Conservation (phyloP, 2,888 invertebrate genomes). For the Ennomos fuscantarius region DNA sequence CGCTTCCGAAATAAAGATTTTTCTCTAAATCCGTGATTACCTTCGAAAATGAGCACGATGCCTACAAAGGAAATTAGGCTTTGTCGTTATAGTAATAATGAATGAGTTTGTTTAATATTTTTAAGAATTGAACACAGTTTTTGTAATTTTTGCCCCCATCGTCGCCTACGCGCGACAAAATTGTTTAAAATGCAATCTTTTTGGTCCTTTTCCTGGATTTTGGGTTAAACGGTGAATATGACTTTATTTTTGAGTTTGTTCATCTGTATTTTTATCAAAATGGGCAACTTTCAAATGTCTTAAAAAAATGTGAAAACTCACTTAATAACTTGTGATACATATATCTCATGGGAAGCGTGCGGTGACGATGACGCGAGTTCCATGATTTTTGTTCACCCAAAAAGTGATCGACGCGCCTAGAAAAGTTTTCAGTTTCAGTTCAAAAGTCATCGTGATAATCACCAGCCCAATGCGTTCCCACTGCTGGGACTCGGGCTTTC, state of each 20-base stretch:
- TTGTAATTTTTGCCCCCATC: slow-evolving; percentile 6
- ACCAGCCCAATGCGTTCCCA: too few species aligned
- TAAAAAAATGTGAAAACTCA: too few species aligned
- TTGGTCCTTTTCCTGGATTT: slow-evolving; percentile 5
- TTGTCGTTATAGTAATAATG: slow-evolving; percentile 11
- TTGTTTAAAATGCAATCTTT: not conserved
- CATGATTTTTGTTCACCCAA: too few species aligned
- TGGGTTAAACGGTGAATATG: slow-evolving; percentile 1
- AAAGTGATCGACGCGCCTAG: too few species aligned
- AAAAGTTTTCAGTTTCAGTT: too few species aligned
- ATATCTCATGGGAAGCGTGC: too few species aligned
- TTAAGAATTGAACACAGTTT: slow-evolving; percentile 17
- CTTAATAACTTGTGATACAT: too few species aligned
- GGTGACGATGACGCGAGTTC: too few species aligned
- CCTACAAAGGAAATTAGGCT: slow-evolving; percentile 18
- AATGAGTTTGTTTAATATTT: slow-evolving; percentile 18
- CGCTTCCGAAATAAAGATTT: not conserved
- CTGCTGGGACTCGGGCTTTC: too few species aligned
- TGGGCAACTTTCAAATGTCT: too few species aligned
- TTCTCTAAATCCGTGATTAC: not conserved
- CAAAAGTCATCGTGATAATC: too few species aligned
- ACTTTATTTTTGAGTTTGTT: not conserved
- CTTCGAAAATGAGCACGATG: slow-evolving; percentile 3
- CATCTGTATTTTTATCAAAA: too few species aligned
- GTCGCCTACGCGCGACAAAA: slow-evolving; percentile 11